A percentile compares a stretch with the other conserved stretches of the same genome.
Conservation (phyloP, 1,140 invertebrate species). For the Steinernema khuongi region DNA sequence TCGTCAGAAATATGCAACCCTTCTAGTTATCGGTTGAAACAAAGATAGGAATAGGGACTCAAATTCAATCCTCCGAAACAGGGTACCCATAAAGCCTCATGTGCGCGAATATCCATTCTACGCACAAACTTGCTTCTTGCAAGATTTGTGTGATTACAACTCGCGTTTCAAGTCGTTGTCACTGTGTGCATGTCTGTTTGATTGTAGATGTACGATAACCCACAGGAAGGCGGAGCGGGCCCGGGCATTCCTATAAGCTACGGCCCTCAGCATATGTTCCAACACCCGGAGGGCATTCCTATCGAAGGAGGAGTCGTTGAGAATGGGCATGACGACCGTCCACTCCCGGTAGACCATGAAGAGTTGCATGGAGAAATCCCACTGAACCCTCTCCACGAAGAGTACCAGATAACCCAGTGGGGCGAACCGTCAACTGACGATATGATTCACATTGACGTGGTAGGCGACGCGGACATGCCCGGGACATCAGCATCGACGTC, state of each 20-base stretch:
- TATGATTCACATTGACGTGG: background rate
- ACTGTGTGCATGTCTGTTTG: too few species aligned
- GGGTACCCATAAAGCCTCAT: too few species aligned
- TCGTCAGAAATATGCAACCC: too few species aligned
- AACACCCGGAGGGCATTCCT: background rate
- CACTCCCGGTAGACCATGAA: background rate
- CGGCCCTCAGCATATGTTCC: conserved; percentile 8
- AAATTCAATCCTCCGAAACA: too few species aligned
- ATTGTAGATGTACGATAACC: conserved; percentile 13
- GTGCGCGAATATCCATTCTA: too few species aligned
- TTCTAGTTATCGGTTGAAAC: too few species aligned
- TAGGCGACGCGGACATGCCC: conserved; percentile 1
- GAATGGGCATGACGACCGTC: conserved; percentile 5
- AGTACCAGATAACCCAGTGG: background rate
- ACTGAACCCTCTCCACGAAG: background rate
- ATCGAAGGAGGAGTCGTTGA: background rate
- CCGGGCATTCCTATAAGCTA: background rate
- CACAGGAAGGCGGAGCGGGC: background rate
- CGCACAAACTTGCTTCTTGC: too few species aligned
- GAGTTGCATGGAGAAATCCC: background rate
- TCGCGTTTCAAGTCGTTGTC: too few species aligned
- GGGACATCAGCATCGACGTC: background rate
- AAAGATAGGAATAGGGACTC: too few species aligned
- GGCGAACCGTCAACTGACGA: background rate
- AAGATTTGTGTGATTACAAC: too few species aligned